These are phyloP conservation scores for Paguma larvata DNA, from an alignment of 2,797 vertebrate species.

Conservation along the genomic window DNA sequence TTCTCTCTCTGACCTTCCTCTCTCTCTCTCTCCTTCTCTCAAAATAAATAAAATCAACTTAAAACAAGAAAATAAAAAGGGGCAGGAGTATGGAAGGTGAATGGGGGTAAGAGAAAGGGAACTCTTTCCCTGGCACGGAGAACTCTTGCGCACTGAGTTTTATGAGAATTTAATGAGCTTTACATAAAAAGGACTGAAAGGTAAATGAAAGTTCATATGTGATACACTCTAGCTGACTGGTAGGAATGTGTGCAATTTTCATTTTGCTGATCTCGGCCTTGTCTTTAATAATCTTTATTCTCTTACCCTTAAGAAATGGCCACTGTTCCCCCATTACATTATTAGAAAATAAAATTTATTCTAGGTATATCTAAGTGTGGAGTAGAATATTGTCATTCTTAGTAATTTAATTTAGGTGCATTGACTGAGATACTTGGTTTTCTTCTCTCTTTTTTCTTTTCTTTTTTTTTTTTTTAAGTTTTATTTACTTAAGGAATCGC, in stretches of 20 bases:
- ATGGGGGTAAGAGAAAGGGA: neutral
- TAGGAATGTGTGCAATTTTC: no score
- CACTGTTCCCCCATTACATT: neutral
- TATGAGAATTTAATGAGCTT: no score
- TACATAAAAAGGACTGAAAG: no score
- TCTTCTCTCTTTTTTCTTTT: neutral
- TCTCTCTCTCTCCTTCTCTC: no score
- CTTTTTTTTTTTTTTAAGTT: no score
- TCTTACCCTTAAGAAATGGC: neutral
- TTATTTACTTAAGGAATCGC: no score
- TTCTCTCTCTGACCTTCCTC: no score
- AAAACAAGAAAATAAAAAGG: neutral
- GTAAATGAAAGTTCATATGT: no score
- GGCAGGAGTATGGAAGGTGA: neutral
- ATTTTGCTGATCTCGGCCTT: no score
- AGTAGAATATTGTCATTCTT: neutral
- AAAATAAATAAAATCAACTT: no score
- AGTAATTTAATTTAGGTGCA: neutral
- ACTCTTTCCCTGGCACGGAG: neutral
- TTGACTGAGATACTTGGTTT: neutral
- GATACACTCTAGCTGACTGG: no score
- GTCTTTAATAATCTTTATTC: neutral
- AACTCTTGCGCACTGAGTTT: no score
- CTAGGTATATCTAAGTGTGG: neutral
- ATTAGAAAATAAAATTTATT: constrained; percentile 50